Conservation (phyloP, 2,888 invertebrate species). For the Eristalis arbustorum region DNA sequence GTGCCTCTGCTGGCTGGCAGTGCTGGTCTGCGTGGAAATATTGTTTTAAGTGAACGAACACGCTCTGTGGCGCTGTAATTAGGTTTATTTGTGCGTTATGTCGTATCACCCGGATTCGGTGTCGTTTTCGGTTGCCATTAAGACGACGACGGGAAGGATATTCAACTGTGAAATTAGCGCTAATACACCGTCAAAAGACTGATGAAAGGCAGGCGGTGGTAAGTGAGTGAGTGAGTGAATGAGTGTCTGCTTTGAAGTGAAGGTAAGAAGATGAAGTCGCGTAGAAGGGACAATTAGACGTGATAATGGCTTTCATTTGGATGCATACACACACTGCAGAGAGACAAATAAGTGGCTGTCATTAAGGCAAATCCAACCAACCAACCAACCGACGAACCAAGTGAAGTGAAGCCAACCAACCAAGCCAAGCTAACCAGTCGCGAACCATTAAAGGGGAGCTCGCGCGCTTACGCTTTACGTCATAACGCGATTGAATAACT, state of each 20-base stretch:
- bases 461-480: conserved; percentile 23
- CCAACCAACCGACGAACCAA: no score
- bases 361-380: conserved; percentile 6
- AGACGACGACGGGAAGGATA: background rate
- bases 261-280: background rate
- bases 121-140: background rate
- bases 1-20: background rate
- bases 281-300: conserved; percentile 41
- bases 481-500: conserved; percentile 49
- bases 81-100: conserved; percentile 31
- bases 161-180: conserved; percentile 26
- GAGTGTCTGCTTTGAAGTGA: background rate
- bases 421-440: background rate
- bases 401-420: background rate
- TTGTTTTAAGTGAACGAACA: conserved; percentile 31
- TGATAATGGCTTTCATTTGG: conserved; percentile 21
- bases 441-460: background rate
- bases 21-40: background rate
- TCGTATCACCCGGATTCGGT: conserved; percentile 14
- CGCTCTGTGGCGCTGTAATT: conserved; percentile 31
- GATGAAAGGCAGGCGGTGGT: no score
- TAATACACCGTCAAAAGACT: background rate
- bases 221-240: background rate
- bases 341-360: conserved; percentile 17
- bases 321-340: background rate